These are phyloP conservation scores for Melanotaenia nigrans DNA, from an alignment of 2,797 vertebrate genomes.

Conservation along the genomic window DNA sequence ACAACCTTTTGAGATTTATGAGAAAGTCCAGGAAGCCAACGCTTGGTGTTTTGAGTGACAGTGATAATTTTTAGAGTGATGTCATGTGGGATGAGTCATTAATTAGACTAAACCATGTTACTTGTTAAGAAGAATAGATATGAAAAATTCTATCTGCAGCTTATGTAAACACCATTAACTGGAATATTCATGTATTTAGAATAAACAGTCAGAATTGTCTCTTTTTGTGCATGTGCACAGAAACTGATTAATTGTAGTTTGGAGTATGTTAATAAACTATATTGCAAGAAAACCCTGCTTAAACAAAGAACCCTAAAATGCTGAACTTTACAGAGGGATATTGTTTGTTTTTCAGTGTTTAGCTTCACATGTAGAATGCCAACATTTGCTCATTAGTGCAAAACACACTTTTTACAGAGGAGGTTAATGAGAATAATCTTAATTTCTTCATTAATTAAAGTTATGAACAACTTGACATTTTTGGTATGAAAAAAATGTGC, in stretches of 20 bases:
- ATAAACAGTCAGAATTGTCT: not conserved
- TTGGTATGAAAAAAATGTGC: constrained; percentile 1
- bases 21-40: not conserved
- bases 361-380: not conserved
- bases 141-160: not conserved
- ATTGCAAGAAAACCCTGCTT: not conserved
- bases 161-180: not conserved
- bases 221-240: not conserved
- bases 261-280: not conserved
- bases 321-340: not conserved
- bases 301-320: not conserved
- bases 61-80: not conserved
- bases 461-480: not conserved
- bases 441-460: not conserved
- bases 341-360: not conserved
- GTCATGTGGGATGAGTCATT: not conserved
- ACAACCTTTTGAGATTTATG: not conserved
- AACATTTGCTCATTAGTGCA: not conserved
- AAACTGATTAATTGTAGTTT: not conserved
- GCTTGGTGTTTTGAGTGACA: not conserved
- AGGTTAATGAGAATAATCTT: not conserved
- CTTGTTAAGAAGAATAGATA: not conserved
- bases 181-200: not conserved
- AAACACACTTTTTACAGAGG: not conserved
- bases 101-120: not conserved